Conservation (phyloP, 2,888 invertebrate species). For the Drosophila kokeensis region DNA sequence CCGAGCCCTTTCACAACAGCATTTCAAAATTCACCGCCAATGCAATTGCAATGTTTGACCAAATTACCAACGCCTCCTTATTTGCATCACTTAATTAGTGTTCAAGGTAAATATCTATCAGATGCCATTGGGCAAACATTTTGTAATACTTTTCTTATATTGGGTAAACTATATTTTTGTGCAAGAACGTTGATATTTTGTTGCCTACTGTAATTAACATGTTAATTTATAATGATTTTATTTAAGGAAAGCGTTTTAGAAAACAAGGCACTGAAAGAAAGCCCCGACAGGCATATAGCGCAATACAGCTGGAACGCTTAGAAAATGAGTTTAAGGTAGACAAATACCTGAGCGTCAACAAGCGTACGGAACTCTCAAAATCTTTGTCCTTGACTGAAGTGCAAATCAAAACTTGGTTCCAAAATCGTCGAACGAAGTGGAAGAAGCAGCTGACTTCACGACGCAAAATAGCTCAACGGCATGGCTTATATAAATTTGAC, state of each 20-base stretch:
- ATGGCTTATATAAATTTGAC: constrained; percentile 88
- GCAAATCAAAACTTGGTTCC: constrained; percentile 72
- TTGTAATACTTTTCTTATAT: too few species aligned
- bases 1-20: constrained; percentile 1
- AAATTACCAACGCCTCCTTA: constrained; percentile 84
- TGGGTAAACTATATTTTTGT: too few species aligned
- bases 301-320: constrained; percentile 95
- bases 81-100: constrained; percentile 86
- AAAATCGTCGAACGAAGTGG: constrained; percentile 96
- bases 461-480: constrained; percentile 94
- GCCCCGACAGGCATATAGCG: constrained; percentile 98
- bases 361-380: constrained; percentile 96
- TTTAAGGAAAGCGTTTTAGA: constrained; percentile 90
- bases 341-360: constrained; percentile 98
- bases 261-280: constrained; percentile 96
- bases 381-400: constrained; percentile 87
- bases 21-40: background rate
- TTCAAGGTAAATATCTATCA: constrained; percentile 86
- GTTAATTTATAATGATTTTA: background rate
- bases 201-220: too few species aligned
- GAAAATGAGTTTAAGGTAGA: constrained; percentile 98
- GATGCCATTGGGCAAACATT: background rate
- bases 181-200: too few species aligned
- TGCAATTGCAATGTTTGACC: constrained; percentile 66
- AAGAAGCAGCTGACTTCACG: constrained; percentile 96